phyloP scores from a whole-genome alignment of 2,888 invertebrate genomes.

The Dromius quadrimaculatus region DNA sequence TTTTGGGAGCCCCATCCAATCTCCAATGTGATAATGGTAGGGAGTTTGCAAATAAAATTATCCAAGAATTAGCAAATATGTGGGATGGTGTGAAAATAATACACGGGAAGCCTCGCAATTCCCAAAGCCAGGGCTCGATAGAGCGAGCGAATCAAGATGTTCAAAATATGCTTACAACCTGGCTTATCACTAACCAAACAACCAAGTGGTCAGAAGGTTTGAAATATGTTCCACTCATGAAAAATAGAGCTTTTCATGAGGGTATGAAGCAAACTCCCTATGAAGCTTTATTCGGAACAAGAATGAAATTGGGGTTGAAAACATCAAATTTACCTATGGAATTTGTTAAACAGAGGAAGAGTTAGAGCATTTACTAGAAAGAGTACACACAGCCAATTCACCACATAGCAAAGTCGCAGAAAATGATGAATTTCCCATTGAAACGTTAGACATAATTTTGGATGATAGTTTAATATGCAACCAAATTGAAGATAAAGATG shows the following conservation, averaged over 20 bases:
- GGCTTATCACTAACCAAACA: conserved; percentile 11
- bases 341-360: conserved; percentile 55
- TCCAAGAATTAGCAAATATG: conserved; percentile 56
- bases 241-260: conserved; percentile 48
- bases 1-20: conserved; percentile 61
- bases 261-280: conserved; percentile 48
- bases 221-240: conserved; percentile 45
- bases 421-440: conserved; percentile 45
- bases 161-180: conserved; percentile 58
- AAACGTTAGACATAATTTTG: conserved; percentile 51
- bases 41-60: conserved; percentile 58
- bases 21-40: conserved; percentile 60
- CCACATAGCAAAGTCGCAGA: conserved; percentile 44
- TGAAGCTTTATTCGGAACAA: conserved; percentile 50
- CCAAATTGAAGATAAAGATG: conserved; percentile 52
- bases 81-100: conserved; percentile 61
- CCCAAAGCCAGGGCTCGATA: too few species aligned
- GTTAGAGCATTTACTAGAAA: conserved; percentile 52
- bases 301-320: conserved; percentile 52
- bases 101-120: too few species aligned
- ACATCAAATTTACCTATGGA: conserved; percentile 54
- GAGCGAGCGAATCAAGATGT: conserved; percentile 61
- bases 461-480: conserved; percentile 51
- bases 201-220: conserved; percentile 15
- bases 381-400: conserved; percentile 52